Evolutionary conservation across 1,140 invertebrate genomes (phyloP), one percentile per base, ranked within the genome.

Genomic region (Calliphora vicina): DNA sequence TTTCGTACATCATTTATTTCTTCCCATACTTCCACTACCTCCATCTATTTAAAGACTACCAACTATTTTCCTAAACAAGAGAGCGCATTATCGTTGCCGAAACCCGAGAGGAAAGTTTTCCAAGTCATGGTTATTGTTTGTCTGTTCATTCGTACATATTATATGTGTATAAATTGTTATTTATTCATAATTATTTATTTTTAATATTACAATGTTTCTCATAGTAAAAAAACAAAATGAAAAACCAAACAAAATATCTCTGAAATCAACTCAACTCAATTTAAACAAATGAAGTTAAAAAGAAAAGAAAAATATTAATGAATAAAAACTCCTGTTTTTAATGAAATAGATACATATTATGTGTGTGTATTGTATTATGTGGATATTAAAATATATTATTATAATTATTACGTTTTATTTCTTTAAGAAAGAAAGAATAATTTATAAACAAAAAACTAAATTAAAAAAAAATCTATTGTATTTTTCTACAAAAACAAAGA

Each of bases 141-240:
- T 67, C 20, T 67, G 61, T 67, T 43, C 72, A 27, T 74, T 43
- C 35, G 35, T 78, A 78, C 74, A 78, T 78, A 43, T 43, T 42
- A 78, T 23, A 67, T 67, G 61, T 78, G 74, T 78, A 78, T 45
- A 78, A 78, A 78, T 78, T 78, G 74, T 78, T 78, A 78, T 78
- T 78, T 78, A 78, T 78, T 78, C 74, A 78, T 78, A 78, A 78
- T 78, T 78, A 78, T 78, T 78, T 78, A 78, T 78, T 78, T 78
- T 42, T 78, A 78, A 78, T 78, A 43, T 78, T 78, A 78, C 20
- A 10, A 78, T 15, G 35, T 76, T 76, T 25, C 35, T 45, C 74
- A 78, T 45, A 67, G n/a, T 67, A 67, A 67, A 67, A 67, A 67
- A 67, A 25, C 29, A 78, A 43, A 76, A 76, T n/a, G 27, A 35